Percentiles rank a stretch among this genome's conserved stretches.
Evolutionary conservation across 1,140 invertebrate genomes (phyloP).

Genomic region (Eupristina koningsbergeri): DNA sequence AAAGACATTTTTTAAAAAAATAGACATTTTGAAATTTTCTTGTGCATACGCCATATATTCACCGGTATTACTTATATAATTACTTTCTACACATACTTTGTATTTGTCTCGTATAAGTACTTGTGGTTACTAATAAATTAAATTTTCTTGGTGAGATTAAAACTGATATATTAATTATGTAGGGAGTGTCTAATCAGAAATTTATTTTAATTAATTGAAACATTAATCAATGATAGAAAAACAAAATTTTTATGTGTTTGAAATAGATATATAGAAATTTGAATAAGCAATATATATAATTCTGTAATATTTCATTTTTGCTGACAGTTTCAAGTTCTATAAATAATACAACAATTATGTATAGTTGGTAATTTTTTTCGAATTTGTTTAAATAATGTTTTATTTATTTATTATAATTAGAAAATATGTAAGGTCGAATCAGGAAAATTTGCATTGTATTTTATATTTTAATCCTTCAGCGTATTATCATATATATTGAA

Average conservation of each 20-base stretch:
- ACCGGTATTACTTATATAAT: background rate
- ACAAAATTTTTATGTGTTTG: background rate
- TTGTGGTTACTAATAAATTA: background rate
- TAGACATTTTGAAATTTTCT: background rate
- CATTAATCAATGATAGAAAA: background rate
- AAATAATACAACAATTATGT: no score
- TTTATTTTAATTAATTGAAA: constrained; percentile 1
- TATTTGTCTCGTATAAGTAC: background rate
- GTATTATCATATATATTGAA: no score
- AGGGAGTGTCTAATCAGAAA: background rate
- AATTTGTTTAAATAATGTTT: no score
- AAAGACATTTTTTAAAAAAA: background rate
- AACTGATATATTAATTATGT: background rate
- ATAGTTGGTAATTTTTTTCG: background rate
- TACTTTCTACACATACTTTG: background rate
- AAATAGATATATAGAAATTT: background rate
- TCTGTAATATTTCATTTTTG: no score
- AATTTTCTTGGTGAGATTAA: background rate
- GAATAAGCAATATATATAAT: background rate
- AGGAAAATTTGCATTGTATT: no score
- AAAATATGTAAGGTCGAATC: no score
- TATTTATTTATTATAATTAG: no score
- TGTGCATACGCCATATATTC: background rate
- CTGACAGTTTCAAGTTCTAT: background rate
- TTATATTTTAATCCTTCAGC: no score